These are phyloP conservation scores for Diaprepes abbreviatus DNA, from an alignment of 2,888 invertebrate genomes.

Conservation along the genomic window DNA sequence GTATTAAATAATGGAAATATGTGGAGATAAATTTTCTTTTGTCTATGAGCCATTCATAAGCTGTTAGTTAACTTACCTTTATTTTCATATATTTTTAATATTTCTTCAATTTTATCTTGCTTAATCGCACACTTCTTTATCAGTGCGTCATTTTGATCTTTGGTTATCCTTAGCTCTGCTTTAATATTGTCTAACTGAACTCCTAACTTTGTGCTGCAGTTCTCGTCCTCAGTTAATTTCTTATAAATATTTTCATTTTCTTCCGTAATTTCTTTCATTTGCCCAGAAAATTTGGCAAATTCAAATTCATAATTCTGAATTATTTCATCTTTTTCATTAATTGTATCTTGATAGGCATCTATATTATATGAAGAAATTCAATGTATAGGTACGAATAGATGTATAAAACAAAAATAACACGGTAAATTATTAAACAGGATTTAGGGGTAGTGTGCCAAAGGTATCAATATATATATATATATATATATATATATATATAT, in stretches of 20 bases:
- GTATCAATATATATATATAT: no score
- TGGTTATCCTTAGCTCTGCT: slow-evolving; percentile 63
- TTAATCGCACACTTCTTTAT: slow-evolving; percentile 78
- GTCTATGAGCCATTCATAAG: no score
- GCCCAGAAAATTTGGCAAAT: slow-evolving; percentile 79
- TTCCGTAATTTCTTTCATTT: slow-evolving; percentile 76
- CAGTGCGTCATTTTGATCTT: slow-evolving; percentile 67
- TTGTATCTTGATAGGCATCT: slow-evolving; percentile 84
- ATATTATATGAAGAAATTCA: no score
- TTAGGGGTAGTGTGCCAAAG: no score
- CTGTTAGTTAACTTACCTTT: slow-evolving; percentile 69
- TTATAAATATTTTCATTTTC: slow-evolving; percentile 78
- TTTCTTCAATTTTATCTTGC: slow-evolving; percentile 81
- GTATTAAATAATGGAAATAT: no score
- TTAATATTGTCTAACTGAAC: slow-evolving; percentile 67
- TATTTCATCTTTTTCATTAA: slow-evolving; percentile 81
- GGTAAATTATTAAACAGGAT: no score
- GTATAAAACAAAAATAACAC: no score
- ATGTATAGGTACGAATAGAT: no score
- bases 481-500: no score
- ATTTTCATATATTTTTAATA: slow-evolving; percentile 80
- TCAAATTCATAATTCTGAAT: slow-evolving; percentile 79
- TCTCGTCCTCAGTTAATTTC: slow-evolving; percentile 69
- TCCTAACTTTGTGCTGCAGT: slow-evolving; percentile 66
- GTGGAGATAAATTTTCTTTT: no score